Evolutionary conservation across 2,797 vertebrate species (phyloP), one percentile per base, ranked within the genome.

Genomic region (Otus scops): DNA sequence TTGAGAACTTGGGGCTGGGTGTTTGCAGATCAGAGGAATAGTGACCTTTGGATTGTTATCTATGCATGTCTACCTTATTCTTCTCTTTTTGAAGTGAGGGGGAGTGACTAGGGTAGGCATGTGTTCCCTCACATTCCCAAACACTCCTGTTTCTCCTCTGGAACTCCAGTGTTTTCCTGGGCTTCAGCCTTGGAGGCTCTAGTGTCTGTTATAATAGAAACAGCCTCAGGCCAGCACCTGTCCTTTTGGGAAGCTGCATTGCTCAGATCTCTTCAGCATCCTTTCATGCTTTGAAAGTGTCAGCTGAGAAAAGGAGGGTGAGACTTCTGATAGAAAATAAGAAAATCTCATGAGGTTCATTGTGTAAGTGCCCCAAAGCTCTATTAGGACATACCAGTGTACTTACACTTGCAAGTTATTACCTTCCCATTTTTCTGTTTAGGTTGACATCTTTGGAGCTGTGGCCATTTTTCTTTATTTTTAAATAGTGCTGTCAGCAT

Each of bases 31-130:
- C 3, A 12, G 16, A 34, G 41, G 26, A n/a, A 48, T 27, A 8
- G 16, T 36, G 56, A 54, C 21, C 30, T 67, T 38, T 32, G 36
- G 24, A 28, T 21, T 24, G 48, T 11, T 27, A 21, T 26, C 57
- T 76, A 56, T 41, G 24, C 4, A 3, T 15, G 28, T 53, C 51
- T 41, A 39, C 34, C 43, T 75, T 59, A 7, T 20, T 51, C 10
- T 64, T 51, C 10, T 64, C 11, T 45, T 48, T 32, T 27, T 36
- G 50, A 61, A 56, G 48, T 5, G n/a, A 5, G 7, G 24, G 8
- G 26, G 23, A 43, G 34, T 1, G 10, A 10, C 7, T 8, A 4
- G 34, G n/a, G 45, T 8, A 32, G 39, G 21, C 2, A 1, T 8
- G 20, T 57, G 32, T 26, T 51, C 34, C 59, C 20, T 48, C 10